phyloP scores from a whole-genome alignment of 2,113 vertebrate species.

The Gallinago media region DNA sequence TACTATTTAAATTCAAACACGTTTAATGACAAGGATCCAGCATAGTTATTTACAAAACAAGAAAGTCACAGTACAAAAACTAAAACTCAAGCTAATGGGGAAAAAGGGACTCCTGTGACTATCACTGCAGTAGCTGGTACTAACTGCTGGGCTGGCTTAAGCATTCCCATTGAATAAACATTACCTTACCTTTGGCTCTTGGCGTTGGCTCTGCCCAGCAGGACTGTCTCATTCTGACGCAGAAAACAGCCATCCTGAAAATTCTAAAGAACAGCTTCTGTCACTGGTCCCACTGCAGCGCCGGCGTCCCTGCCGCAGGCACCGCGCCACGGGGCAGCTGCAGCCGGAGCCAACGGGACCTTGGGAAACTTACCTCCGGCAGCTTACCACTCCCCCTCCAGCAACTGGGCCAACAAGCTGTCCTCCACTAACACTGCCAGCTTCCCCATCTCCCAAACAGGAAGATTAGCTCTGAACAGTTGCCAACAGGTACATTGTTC shows the following conservation, averaged over 20 bases:
- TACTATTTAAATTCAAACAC: conserved; percentile 42
- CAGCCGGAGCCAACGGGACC: conserved; percentile 76
- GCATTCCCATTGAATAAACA: conserved; percentile 86
- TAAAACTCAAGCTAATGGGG: conserved; percentile 60
- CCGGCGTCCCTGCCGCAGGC: conserved; percentile 66
- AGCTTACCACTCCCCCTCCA: conserved; percentile 71
- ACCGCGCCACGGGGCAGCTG: conserved; percentile 66
- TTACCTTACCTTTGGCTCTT: conserved; percentile 91
- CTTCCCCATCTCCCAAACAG: conserved; percentile 47
- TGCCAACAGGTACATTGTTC: not conserved
- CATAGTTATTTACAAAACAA: conserved; percentile 38
- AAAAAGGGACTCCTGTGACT: conserved; percentile 53
- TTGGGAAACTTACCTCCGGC: conserved; percentile 75
- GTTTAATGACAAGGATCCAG: conserved; percentile 34
- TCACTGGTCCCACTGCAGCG: conserved; percentile 91
- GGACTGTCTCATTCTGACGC: conserved; percentile 86
- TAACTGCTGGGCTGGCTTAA: conserved; percentile 75
- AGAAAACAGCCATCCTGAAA: conserved; percentile 91
- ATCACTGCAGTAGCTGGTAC: conserved; percentile 52
- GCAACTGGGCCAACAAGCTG: conserved; percentile 59
- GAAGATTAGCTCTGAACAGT: conserved; percentile 63
- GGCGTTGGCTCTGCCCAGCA: conserved; percentile 85
- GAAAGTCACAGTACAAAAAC: conserved; percentile 28
- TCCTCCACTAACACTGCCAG: conserved; percentile 40
- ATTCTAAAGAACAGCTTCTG: conserved; percentile 97